phyloP scores from a whole-genome alignment of 2,113 vertebrate genomes.

The Pantherophis guttatus region DNA sequence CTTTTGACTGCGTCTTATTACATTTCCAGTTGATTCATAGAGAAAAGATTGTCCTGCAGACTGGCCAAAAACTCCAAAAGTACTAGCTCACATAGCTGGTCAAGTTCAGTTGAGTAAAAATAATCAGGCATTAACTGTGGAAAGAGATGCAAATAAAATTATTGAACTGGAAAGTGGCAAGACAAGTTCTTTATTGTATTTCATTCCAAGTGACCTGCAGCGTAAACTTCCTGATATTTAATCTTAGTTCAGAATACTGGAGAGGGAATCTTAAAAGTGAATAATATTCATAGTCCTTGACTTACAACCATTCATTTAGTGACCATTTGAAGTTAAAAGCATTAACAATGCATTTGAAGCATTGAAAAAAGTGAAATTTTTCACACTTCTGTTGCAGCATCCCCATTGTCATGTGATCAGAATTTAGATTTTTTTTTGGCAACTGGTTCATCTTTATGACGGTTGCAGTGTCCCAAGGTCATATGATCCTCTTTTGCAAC shows the following conservation, averaged over 20 bases:
- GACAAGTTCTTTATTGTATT: not conserved
- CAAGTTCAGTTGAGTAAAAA: not conserved
- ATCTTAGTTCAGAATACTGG: not conserved
- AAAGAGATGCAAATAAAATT: conserved; percentile 1
- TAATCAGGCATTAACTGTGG: not conserved
- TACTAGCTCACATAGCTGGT: not conserved
- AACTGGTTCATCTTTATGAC: too few relatives aligned
- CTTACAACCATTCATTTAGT: not conserved
- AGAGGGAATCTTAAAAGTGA: not conserved
- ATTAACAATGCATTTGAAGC: not conserved
- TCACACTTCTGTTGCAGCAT: not conserved
- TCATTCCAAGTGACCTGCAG: not conserved
- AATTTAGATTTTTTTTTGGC: not conserved
- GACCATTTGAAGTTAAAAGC: not conserved
- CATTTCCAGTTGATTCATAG: not conserved
- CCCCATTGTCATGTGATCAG: not conserved
- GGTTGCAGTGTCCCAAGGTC: too few relatives aligned
- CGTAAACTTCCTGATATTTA: not conserved
- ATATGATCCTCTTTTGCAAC: too few relatives aligned
- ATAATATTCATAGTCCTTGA: not conserved
- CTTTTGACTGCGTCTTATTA: not conserved
- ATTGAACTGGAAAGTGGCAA: not conserved
- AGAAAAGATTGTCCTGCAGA: not conserved
- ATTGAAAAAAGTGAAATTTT: not conserved
- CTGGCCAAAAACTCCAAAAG: not conserved